phyloP scores from a whole-genome alignment of 2,797 vertebrate genomes.

The Malurus splendens region DNA sequence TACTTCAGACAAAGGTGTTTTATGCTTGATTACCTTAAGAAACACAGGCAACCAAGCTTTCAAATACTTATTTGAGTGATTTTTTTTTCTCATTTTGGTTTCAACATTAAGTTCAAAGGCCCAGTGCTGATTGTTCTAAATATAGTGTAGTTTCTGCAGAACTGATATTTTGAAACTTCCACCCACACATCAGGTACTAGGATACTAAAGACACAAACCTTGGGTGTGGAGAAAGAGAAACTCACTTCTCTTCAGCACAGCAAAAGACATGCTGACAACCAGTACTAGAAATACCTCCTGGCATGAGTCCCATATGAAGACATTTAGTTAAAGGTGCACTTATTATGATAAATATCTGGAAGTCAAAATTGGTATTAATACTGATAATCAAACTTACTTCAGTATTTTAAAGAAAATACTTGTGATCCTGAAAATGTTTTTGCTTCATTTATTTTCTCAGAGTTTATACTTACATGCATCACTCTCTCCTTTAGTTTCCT shows the following conservation, averaged over 20 bases:
- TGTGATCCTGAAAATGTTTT: not conserved
- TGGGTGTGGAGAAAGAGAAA: fast-evolving
- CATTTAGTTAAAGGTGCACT: not conserved
- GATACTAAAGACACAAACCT: not conserved
- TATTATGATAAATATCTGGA: not conserved
- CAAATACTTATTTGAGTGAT: not conserved
- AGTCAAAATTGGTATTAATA: not conserved
- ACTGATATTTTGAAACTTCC: not conserved
- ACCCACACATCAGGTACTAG: fast-evolving
- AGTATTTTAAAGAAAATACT: not conserved
- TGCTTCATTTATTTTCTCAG: not conserved
- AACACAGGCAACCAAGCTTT: not conserved
- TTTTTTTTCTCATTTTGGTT: not conserved
- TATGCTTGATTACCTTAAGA: not conserved
- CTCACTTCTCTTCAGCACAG: not conserved
- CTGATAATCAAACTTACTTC: not conserved
- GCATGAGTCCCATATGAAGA: not conserved
- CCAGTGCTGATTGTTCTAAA: not conserved
- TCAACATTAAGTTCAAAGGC: not conserved
- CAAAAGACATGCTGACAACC: not conserved
- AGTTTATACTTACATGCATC: not conserved
- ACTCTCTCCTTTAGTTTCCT: not conserved
- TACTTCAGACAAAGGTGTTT: not conserved
- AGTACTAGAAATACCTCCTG: not conserved
- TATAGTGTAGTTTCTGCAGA: not conserved